Conservation (phyloP, 2,113 vertebrate genomes). For the Apus apus region DNA sequence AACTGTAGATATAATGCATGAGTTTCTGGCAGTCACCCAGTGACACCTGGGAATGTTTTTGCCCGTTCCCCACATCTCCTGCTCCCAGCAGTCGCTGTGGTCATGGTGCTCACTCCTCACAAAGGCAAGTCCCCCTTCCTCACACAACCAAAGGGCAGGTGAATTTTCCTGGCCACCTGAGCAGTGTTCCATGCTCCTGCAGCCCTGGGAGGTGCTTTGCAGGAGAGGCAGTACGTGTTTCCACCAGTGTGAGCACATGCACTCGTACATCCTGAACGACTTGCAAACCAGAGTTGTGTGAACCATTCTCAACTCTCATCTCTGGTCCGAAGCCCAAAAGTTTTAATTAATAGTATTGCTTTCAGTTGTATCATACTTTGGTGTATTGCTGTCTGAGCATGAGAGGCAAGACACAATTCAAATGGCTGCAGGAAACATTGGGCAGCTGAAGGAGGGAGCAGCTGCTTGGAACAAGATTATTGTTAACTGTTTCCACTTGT, state of each 20-base stretch:
- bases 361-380: background rate
- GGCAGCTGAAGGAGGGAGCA: constrained; percentile 11
- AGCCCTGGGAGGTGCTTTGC: background rate
- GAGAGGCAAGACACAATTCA: background rate
- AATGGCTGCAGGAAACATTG: background rate
- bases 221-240: background rate
- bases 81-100: background rate
- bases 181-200: background rate
- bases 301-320: background rate
- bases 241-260: background rate
- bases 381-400: background rate
- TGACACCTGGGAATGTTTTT: background rate
- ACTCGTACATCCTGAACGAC: background rate
- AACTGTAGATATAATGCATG: background rate
- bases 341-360: background rate
- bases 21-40: background rate
- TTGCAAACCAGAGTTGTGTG: background rate
- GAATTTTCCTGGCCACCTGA: background rate
- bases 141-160: rapidly evolving
- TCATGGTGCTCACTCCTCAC: rapidly evolving
- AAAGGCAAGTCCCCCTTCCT: background rate
- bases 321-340: background rate
- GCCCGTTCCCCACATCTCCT: background rate
- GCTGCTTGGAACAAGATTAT: background rate
- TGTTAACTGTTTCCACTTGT: constrained; percentile 9